Evolutionary conservation across 2,888 invertebrate genomes (phyloP).

Genomic region (Carterocephalus palaemon): DNA sequence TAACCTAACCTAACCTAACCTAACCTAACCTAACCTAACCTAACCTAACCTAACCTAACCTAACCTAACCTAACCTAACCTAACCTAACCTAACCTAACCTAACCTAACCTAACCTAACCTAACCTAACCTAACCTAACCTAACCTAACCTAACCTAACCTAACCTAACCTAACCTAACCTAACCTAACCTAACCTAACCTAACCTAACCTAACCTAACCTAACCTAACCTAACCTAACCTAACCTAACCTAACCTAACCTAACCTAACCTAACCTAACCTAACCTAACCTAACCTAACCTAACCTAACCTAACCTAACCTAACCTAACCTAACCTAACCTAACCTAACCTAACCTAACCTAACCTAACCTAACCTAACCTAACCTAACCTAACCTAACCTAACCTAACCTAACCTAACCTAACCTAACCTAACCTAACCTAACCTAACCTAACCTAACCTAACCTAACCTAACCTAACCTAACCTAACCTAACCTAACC

Average conservation of each 20-base stretch:
- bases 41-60: slow-evolving; percentile 25
- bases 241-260: slow-evolving; percentile 19
- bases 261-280: slow-evolving; percentile 23
- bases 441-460: slow-evolving; percentile 4
- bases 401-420: slow-evolving; percentile 28
- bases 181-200: slow-evolving; percentile 27
- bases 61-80: slow-evolving; percentile 24
- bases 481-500: slow-evolving; percentile 4
- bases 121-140: slow-evolving; percentile 26
- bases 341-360: slow-evolving; percentile 29
- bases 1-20: slow-evolving; percentile 10
- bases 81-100: slow-evolving; percentile 23
- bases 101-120: slow-evolving; percentile 25
- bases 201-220: slow-evolving; percentile 27
- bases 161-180: slow-evolving; percentile 24
- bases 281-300: slow-evolving; percentile 26
- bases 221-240: slow-evolving; percentile 23
- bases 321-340: slow-evolving; percentile 26
- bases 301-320: slow-evolving; percentile 28
- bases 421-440: slow-evolving; percentile 14
- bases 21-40: slow-evolving; percentile 23
- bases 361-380: slow-evolving; percentile 28
- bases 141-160: slow-evolving; percentile 25
- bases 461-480: slow-evolving; percentile 4
- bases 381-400: slow-evolving; percentile 30